Percentiles rank a stretch among this genome's conserved stretches.
These are phyloP conservation scores for Catocala nupta DNA, from an alignment of 2,888 invertebrate species.

Conservation along the genomic window DNA sequence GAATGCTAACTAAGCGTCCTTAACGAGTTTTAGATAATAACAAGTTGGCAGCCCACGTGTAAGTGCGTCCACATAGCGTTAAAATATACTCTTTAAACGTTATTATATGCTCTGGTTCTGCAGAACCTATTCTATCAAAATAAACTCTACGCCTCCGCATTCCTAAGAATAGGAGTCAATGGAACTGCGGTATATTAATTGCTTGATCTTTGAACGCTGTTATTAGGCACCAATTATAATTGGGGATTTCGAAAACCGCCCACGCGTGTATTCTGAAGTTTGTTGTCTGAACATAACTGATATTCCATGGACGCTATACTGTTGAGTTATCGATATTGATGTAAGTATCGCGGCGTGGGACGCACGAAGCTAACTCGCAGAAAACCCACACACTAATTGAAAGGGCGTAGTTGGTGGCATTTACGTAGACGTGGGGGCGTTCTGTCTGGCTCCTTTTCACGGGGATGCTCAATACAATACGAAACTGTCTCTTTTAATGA, in stretches of 20 bases:
- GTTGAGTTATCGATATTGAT: slow-evolving; percentile 50
- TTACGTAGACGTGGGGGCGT: slow-evolving; percentile 69
- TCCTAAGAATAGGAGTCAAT: too few relatives aligned
- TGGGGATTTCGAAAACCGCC: slow-evolving; percentile 19
- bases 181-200: too few relatives aligned
- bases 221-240: neutral
- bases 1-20: too few relatives aligned
- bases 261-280: slow-evolving; percentile 30
- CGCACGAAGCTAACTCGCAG: slow-evolving; percentile 54
- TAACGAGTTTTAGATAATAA: neutral
- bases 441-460: slow-evolving; percentile 56
- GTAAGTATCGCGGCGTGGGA: slow-evolving; percentile 56
- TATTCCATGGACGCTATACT: slow-evolving; percentile 33
- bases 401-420: slow-evolving; percentile 70
- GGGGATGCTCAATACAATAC: slow-evolving; percentile 39
- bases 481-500: slow-evolving; percentile 18
- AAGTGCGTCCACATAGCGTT: neutral
- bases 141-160: too few relatives aligned
- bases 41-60: neutral
- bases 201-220: too few relatives aligned
- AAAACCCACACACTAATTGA: slow-evolving; percentile 66
- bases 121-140: too few relatives aligned
- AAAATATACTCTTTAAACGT: neutral
- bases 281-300: slow-evolving; percentile 51
- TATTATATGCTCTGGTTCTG: neutral